Percentiles rank a stretch among this genome's conserved stretches.
phyloP scores from a whole-genome alignment of 2,113 vertebrate genomes.

The Nothocercus julius region DNA sequence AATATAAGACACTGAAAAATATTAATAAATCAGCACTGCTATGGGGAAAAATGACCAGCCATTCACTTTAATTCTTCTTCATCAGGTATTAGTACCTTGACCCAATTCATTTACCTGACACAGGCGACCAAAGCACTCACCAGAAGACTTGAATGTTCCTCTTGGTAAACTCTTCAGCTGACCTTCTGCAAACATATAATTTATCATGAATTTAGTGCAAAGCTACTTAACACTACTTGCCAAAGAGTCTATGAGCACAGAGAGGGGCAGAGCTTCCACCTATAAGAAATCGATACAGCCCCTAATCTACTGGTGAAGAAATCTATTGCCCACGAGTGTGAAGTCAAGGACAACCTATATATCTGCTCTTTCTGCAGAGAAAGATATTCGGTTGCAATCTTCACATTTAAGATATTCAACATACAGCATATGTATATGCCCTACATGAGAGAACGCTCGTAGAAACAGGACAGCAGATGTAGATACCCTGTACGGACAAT shows the following conservation, averaged over 20 bases:
- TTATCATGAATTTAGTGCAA: neutral
- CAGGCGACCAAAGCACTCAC: neutral
- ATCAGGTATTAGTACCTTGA: neutral
- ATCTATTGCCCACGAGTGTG: neutral
- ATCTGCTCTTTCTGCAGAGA: neutral
- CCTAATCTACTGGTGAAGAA: neutral
- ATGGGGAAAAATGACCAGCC: neutral
- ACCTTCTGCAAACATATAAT: neutral
- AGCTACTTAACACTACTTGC: neutral
- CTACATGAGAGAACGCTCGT: neutral
- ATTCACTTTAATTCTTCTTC: neutral
- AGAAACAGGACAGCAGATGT: neutral
- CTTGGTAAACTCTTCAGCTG: neutral
- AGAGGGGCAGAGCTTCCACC: neutral
- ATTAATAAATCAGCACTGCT: neutral
- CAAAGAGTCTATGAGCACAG: neutral
- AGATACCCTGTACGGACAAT: neutral
- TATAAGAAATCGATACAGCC: neutral
- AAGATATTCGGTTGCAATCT: neutral
- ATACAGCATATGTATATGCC: too few species aligned
- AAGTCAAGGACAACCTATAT: neutral
- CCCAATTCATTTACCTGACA: neutral
- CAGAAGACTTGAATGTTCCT: neutral
- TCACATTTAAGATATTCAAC: neutral
- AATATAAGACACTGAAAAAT: neutral